phyloP scores from a whole-genome alignment of 2,888 invertebrate genomes.

The Thera britannica region DNA sequence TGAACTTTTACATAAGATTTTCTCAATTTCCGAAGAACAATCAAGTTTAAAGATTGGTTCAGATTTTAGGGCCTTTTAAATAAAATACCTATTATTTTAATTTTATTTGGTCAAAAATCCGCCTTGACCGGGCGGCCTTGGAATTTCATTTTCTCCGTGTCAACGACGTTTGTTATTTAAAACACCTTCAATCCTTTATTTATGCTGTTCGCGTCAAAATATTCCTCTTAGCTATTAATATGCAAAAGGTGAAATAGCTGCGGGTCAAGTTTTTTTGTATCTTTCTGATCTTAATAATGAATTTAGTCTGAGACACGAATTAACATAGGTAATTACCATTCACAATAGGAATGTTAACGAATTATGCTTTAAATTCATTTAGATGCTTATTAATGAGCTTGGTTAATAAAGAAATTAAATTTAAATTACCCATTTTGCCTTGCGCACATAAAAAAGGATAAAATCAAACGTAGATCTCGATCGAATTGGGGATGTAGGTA shows the following conservation, averaged over 20 bases:
- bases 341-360: not conserved
- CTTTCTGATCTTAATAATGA: not conserved
- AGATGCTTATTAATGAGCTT: too few relatives aligned
- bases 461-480: too few relatives aligned
- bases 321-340: not conserved
- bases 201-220: not conserved
- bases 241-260: conserved; percentile 16
- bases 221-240: conserved; percentile 11
- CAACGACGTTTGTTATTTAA: not conserved
- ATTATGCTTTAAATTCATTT: not conserved
- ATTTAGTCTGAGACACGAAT: not conserved
- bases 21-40: too few relatives aligned
- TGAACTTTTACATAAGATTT: too few relatives aligned
- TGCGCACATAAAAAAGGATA: too few relatives aligned
- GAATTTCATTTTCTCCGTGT: conserved; percentile 16
- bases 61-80: not conserved
- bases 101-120: not conserved
- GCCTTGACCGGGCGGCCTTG: conserved; percentile 12
- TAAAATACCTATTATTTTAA: not conserved
- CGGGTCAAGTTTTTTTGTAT: conserved; percentile 11
- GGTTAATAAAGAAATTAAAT: too few relatives aligned
- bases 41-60: too few relatives aligned
- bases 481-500: too few relatives aligned
- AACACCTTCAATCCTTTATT: not conserved
- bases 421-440: too few relatives aligned